Evolutionary conservation across 2,113 vertebrate genomes (phyloP).

Genomic region (Muscicapa adusta): DNA sequence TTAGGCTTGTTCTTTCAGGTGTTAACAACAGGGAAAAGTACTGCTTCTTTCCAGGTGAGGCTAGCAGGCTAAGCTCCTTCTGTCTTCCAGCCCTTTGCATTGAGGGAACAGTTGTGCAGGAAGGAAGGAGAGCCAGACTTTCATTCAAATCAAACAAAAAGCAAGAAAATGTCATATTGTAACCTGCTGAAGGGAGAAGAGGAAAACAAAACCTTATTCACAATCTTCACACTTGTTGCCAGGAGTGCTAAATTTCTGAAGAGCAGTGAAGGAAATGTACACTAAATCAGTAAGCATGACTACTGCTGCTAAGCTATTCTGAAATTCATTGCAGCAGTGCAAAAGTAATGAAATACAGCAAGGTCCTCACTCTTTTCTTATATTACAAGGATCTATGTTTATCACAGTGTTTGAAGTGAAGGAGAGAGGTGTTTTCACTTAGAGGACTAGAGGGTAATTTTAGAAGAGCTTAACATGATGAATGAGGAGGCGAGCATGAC

Average conservation of each 20-base stretch:
- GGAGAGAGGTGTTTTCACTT: slow-evolving; percentile 16
- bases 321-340: background rate
- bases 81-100: background rate
- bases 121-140: background rate
- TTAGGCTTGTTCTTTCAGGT: background rate
- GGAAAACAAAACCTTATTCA: background rate
- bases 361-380: slow-evolving; percentile 19
- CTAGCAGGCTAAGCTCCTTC: background rate
- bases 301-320: slow-evolving; percentile 1
- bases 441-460: slow-evolving; percentile 28
- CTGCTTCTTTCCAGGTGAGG: background rate
- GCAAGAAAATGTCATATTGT: background rate
- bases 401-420: background rate
- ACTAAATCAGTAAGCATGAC: background rate
- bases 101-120: background rate
- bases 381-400: slow-evolving; percentile 43
- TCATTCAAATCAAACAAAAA: background rate
- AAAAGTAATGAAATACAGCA: slow-evolving; percentile 24
- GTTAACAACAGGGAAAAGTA: background rate
- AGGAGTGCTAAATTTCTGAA: background rate
- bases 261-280: background rate
- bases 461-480: slow-evolving; percentile 26
- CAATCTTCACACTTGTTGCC: background rate
- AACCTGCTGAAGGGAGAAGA: background rate
- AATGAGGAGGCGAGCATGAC: background rate